Base-by-base conservation (phyloP, 2,113 vertebrate genomes). In the Nesogale talazaci region DNA sequence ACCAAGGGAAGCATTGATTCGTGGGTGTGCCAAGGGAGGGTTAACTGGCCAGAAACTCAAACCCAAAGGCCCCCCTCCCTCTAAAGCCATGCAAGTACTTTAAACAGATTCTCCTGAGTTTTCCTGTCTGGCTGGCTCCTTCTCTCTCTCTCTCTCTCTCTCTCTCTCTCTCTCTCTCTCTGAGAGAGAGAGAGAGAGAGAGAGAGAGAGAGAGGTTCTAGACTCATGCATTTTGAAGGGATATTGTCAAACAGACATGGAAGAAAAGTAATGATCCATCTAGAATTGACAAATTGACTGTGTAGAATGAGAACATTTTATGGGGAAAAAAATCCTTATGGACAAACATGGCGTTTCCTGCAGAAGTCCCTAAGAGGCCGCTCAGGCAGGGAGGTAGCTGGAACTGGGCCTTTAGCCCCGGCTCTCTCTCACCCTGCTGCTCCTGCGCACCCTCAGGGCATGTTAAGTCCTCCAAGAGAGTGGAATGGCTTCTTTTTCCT, bases 201-300 rank as follows among this genome's bases (percentile, higher is more conserved):
- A 63, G 29, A 70, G 70, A 72, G 69, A 72, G 69, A 72, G 70
- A 70, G 23, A 23, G 80, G 11, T 42, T 70, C 65, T 78, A 59
- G 36, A 40, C n/a, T 75, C 2, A 4, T 16, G 22, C 27, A 75
- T 42, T 89, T 88, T 52, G 59, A 78, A 77, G 70, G 6, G 27
- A 23, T 63, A 5, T 84, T 77, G 59, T 88, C 57, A 89, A 20
- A 82, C 70, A 90, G 86, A 77, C 23, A 70, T 27, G 34, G 90
- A 59, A 57, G 63, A 84, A 92, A 84, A n/a, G 56, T 3, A 11
- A 59, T 23, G n/a, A 80, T 20, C 88, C 52, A 89, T 36, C 7
- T 63, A 38, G 74, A 91, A 86, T 87, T 91, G 57, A 72, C 81
- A 69, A 91, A 86, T 87, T 91, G 57, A 72, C 81, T 87, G 90